Conservation (phyloP, 30 jellyfish, hydroid and myxozoan genomes). For the Chrysaora quinquecirrha region DNA sequence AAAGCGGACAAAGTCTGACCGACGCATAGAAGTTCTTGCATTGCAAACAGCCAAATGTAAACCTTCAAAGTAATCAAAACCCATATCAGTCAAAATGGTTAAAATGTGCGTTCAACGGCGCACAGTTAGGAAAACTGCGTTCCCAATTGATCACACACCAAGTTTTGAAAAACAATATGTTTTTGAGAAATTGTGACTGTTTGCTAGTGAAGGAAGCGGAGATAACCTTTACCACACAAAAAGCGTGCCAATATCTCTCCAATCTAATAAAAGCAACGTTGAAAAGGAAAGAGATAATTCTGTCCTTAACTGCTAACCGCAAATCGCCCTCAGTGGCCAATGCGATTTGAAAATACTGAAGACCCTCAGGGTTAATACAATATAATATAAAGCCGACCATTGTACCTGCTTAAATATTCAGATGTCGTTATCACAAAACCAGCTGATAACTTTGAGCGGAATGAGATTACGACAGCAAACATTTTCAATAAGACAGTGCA, state of each 20-base stretch:
- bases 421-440: not conserved
- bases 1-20: no score
- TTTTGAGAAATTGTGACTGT: no score
- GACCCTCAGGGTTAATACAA: constrained; percentile 16
- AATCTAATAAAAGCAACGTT: constrained; percentile 43
- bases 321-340: constrained; percentile 52
- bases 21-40: no score
- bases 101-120: no score
- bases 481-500: not conserved
- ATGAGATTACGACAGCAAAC: not conserved
- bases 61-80: no score
- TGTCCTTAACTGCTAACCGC: constrained; percentile 30
- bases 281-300: constrained; percentile 28
- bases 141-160: no score
- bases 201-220: not conserved
- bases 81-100: no score
- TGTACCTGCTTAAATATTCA: not conserved
- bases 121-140: no score
- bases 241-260: constrained; percentile 29
- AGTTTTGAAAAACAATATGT: no score
- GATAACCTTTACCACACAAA: constrained; percentile 20
- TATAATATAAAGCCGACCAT: not conserved
- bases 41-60: no score
- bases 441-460: not conserved
- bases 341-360: constrained; percentile 5